Percentiles rank a stretch among this genome's conserved stretches.
phyloP scores from a whole-genome alignment of 1,140 invertebrate genomes.

The Pogonognathellus flavescens region DNA sequence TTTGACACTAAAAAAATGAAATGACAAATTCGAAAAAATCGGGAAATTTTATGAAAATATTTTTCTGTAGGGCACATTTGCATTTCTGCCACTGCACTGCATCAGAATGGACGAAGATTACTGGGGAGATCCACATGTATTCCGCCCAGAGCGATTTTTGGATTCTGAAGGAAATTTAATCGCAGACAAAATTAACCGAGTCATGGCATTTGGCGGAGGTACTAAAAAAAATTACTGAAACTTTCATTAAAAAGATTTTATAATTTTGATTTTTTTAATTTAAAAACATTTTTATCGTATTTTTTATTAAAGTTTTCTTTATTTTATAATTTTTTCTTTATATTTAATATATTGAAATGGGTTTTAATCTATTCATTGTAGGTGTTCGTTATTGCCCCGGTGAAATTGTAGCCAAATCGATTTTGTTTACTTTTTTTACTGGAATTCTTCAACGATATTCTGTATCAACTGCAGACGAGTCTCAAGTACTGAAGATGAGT shows the following conservation, averaged over 20 bases:
- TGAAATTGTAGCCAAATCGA: background rate
- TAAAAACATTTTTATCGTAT: too few species aligned
- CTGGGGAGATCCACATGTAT: background rate
- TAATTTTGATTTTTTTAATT: too few species aligned
- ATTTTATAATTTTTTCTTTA: too few species aligned
- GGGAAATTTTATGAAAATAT: background rate
- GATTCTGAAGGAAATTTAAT: background rate
- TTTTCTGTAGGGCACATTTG: constrained; percentile 2
- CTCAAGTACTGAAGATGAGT: background rate
- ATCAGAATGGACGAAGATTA: background rate
- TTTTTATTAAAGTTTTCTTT: too few species aligned
- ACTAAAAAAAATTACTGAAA: background rate
- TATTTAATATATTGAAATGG: too few species aligned
- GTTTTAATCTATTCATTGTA: too few species aligned
- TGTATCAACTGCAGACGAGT: background rate
- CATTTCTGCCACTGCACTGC: too few species aligned
- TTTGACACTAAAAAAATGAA: background rate
- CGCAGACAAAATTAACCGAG: background rate
- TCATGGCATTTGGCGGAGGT: constrained; percentile 17
- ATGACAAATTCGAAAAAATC: background rate
- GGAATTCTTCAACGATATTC: background rate
- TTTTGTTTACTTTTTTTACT: background rate
- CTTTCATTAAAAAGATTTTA: too few species aligned
- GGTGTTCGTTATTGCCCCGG: constrained; percentile 7
- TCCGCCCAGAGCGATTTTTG: constrained; percentile 11